phyloP scores from a whole-genome alignment of 37 sponge, comb jelly and placozoan genomes.

The Tethya wilhelma region DNA sequence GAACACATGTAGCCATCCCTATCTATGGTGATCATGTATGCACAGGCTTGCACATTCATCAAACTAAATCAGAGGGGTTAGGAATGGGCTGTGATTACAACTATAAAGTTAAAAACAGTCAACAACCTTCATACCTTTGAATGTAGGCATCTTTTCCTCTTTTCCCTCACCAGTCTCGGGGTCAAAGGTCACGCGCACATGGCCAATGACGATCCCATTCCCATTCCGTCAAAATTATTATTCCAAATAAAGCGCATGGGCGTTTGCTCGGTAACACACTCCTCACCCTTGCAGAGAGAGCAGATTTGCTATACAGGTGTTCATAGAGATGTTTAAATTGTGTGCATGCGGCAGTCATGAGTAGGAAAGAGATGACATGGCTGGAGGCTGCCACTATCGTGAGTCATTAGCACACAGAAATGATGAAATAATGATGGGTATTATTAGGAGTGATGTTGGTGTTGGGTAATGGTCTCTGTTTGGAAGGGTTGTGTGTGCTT shows the following conservation, averaged over 20 bases:
- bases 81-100: too few relatives aligned
- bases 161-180: neutral
- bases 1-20: too few relatives aligned
- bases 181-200: neutral
- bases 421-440: too few relatives aligned
- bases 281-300: neutral
- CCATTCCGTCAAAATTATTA: neutral
- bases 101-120: too few relatives aligned
- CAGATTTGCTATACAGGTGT: neutral
- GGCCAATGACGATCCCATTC: neutral
- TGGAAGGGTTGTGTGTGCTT: too few relatives aligned
- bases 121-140: conserved; percentile 7
- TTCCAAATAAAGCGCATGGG: neutral
- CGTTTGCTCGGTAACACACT: neutral
- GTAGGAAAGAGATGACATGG: conserved; percentile 10
- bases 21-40: too few relatives aligned
- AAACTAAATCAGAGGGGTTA: too few relatives aligned
- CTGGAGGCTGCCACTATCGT: conserved; percentile 21
- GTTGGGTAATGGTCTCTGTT: too few relatives aligned
- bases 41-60: too few relatives aligned
- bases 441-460: too few relatives aligned
- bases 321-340: neutral
- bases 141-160: conserved; percentile 18
- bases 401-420: too few relatives aligned
- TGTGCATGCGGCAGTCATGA: neutral